A percentile compares a stretch with the other conserved stretches of the same genome.
Evolutionary conservation across 2,888 invertebrate genomes (phyloP).

Genomic region (Coenonympha arcania): DNA sequence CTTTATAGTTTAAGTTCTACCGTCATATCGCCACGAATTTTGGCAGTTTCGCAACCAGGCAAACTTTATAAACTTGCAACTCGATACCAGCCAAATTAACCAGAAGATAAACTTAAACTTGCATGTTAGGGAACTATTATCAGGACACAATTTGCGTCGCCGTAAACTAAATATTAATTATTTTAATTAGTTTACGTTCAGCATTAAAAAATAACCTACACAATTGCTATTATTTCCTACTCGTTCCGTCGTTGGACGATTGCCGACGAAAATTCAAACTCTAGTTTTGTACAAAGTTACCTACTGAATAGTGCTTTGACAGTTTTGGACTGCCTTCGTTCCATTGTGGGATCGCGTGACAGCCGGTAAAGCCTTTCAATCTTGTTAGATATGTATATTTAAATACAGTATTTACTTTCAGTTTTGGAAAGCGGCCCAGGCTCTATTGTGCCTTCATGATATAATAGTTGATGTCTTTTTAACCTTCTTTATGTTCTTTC

Average conservation of each 20-base stretch:
- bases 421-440: conserved; percentile 20
- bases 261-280: conserved; percentile 19
- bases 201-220: neutral
- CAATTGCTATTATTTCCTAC: neutral
- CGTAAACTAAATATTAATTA: neutral
- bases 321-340: conserved; percentile 29
- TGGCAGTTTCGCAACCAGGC: conserved; percentile 13
- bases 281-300: conserved; percentile 24
- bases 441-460: conserved; percentile 16
- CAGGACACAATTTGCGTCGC: neutral
- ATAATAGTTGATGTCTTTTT: neutral
- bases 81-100: conserved; percentile 15
- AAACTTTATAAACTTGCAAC: conserved; percentile 10
- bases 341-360: conserved; percentile 28
- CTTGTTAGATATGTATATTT: conserved; percentile 24
- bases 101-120: conserved; percentile 12
- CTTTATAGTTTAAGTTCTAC: conserved; percentile 18
- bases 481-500: neutral
- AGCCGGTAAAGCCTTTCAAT: conserved; percentile 25
- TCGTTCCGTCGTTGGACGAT: neutral
- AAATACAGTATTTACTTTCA: conserved; percentile 24
- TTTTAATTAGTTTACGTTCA: neutral
- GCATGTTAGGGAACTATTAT: conserved; percentile 9
- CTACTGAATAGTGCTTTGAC: conserved; percentile 27
- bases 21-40: conserved; percentile 14